Evolutionary conservation across 2,113 vertebrate genomes (phyloP).

Genomic region (Numenius arquata): DNA sequence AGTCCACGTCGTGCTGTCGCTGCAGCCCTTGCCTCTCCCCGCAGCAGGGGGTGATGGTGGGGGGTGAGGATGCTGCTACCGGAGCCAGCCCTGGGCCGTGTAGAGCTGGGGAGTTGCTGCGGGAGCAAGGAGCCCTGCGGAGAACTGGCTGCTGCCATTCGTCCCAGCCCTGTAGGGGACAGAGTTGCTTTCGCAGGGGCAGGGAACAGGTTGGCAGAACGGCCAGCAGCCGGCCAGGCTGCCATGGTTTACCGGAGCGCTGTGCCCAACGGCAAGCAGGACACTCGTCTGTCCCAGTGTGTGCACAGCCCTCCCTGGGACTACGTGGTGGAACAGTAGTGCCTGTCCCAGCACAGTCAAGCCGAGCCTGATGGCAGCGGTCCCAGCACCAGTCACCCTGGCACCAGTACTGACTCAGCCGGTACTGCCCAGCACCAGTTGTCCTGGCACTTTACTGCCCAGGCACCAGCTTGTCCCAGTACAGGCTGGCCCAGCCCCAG

Average conservation of each 20-base stretch:
- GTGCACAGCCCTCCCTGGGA: neutral
- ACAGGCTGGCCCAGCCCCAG: neutral
- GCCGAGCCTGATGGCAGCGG: neutral
- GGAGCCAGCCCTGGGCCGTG: neutral
- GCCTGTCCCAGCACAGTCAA: neutral
- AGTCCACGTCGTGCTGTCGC: rapidly evolving
- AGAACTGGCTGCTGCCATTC: neutral
- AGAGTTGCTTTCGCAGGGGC: neutral
- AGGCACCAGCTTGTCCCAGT: neutral
- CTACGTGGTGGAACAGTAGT: neutral
- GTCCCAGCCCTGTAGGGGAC: neutral
- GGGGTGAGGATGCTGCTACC: neutral
- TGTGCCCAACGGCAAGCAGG: rapidly evolving
- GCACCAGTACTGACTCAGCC: neutral
- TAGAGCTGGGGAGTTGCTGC: rapidly evolving
- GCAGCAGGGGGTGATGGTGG: rapidly evolving
- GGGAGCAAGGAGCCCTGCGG: rapidly evolving
- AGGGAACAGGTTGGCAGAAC: neutral
- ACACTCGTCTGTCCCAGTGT: too few relatives aligned
- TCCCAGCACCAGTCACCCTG: neutral
- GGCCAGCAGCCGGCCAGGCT: neutral
- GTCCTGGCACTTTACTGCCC: neutral
- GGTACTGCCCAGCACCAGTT: neutral
- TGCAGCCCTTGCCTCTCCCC: neutral
- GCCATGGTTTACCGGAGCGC: rapidly evolving